phyloP scores from a whole-genome alignment of 2,113 vertebrate genomes.

The Laticauda laticaudata region DNA sequence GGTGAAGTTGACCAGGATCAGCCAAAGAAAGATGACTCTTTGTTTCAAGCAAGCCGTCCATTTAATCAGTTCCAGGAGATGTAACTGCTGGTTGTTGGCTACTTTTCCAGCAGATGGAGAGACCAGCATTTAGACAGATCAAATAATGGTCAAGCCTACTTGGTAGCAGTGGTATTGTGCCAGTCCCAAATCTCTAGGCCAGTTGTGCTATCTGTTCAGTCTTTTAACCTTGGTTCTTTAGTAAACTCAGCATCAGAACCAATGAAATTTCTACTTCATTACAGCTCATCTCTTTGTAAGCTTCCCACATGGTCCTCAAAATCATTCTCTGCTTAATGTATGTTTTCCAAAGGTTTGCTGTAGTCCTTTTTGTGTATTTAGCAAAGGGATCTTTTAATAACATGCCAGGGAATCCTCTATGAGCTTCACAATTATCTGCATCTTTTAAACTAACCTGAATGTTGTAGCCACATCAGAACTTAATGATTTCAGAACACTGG shows the following conservation, averaged over 20 bases:
- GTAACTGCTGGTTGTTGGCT: not conserved
- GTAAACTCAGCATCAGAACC: not conserved
- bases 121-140: slow-evolving; percentile 2
- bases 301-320: not conserved
- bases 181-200: not conserved
- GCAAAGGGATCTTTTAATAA: not conserved
- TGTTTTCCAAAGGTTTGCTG: not conserved
- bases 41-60: not conserved
- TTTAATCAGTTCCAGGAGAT: slow-evolving; percentile 15
- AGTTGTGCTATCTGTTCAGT: not conserved
- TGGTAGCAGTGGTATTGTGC: not conserved
- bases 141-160: not conserved
- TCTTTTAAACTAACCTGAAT: not conserved
- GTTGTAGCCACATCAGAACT: not conserved
- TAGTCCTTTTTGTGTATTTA: not conserved
- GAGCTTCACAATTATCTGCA: not conserved
- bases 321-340: not conserved
- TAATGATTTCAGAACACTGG: not conserved
- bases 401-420: not conserved
- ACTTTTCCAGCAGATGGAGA: not conserved
- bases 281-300: not conserved
- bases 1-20: not conserved
- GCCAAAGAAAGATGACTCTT: not conserved
- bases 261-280: not conserved
- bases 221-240: not conserved